Evolutionary conservation across 2,888 invertebrate species (phyloP).

Genomic region (Archaeoteleia sp.): DNA sequence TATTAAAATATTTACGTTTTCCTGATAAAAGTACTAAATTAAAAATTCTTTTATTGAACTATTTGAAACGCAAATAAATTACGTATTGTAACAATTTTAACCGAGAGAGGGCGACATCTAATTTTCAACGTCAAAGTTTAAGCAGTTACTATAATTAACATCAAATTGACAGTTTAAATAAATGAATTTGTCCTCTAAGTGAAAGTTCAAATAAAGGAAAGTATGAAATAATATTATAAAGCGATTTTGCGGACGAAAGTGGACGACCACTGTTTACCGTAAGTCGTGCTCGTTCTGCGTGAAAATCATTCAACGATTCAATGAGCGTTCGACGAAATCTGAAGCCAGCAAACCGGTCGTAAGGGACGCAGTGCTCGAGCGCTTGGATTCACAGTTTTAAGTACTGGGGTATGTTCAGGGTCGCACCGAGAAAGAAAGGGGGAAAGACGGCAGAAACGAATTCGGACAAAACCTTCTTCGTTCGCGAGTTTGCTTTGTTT

Average conservation of each 20-base stretch:
- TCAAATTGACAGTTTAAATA: too few species aligned
- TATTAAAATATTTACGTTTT: too few species aligned
- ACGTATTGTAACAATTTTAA: too few species aligned
- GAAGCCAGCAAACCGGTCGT: slow-evolving; percentile 53
- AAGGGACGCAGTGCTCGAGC: slow-evolving; percentile 40
- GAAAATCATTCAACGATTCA: slow-evolving; percentile 53
- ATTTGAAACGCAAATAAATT: too few species aligned
- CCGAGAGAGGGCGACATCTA: too few species aligned
- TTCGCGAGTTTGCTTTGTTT: slow-evolving; percentile 32
- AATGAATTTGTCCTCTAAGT: too few species aligned
- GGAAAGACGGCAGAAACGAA: slow-evolving; percentile 25
- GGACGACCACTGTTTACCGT: slow-evolving; percentile 37
- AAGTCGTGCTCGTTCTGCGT: slow-evolving; percentile 51
- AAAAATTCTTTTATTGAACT: too few species aligned
- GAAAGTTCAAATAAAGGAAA: too few species aligned
- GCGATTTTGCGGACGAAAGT: slow-evolving; percentile 37
- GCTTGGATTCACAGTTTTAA: slow-evolving; percentile 47
- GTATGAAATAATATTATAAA: slow-evolving; percentile 35
- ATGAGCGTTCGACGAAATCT: slow-evolving; percentile 53
- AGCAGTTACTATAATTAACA: too few species aligned
- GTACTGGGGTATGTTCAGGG: slow-evolving; percentile 38
- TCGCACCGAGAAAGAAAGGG: slow-evolving; percentile 30
- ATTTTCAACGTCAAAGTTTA: too few species aligned
- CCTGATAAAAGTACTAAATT: too few species aligned
- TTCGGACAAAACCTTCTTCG: slow-evolving; percentile 41